Evolutionary conservation across 2,113 vertebrate species (phyloP).

Genomic region (Chroicocephalus ridibundus): DNA sequence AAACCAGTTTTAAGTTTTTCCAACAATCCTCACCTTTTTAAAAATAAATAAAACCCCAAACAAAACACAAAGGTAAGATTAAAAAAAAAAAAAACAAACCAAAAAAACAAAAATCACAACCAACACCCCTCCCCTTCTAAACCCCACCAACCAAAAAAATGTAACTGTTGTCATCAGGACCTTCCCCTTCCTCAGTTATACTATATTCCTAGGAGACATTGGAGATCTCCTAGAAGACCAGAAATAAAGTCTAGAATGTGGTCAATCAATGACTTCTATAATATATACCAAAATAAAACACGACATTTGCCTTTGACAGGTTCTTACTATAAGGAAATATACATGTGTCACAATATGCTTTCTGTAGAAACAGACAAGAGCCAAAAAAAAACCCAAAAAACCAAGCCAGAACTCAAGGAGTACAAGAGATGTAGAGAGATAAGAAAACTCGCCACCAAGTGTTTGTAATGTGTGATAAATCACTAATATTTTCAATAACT

Average conservation of each 20-base stretch:
- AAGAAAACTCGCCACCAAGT: not conserved
- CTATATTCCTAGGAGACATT: not conserved
- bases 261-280: not conserved
- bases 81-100: not conserved
- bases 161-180: not conserved
- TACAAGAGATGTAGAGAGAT: not conserved
- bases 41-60: not conserved
- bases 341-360: not conserved
- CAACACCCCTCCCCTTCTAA: accelerated
- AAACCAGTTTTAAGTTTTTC: not conserved
- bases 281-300: not conserved
- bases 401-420: not conserved
- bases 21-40: accelerated
- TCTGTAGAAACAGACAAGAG: not conserved
- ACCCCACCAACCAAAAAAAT: accelerated
- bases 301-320: not conserved
- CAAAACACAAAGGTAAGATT: accelerated
- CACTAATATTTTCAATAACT: not conserved
- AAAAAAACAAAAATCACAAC: accelerated
- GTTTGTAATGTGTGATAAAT: not conserved
- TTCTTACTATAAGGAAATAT: not conserved
- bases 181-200: accelerated
- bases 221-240: not conserved
- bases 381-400: not conserved
- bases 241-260: not conserved